Conservation (phyloP, 2,113 vertebrate species). For the Psittacus erithacus region DNA sequence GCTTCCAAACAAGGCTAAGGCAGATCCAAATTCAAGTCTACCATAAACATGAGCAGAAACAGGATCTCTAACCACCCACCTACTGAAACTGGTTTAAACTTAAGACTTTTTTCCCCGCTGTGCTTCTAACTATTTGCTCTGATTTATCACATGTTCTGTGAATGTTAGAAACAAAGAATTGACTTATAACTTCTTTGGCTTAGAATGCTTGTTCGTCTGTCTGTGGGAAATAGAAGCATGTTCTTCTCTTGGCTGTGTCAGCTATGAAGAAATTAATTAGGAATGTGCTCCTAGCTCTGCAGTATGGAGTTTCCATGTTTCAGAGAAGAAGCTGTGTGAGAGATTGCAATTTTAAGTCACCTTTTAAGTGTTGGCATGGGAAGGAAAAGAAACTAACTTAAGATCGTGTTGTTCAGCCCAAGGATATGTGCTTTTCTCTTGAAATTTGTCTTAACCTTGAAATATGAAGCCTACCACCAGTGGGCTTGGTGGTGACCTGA, state of each 20-base stretch:
- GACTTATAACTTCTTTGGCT: neutral
- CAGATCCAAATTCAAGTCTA: neutral
- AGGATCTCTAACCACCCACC: neutral
- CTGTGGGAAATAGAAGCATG: neutral
- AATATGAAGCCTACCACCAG: neutral
- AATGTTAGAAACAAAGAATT: neutral
- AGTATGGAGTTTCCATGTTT: neutral
- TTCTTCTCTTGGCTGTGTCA: neutral
- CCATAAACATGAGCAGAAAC: neutral
- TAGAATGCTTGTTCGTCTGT: neutral
- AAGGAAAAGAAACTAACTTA: neutral
- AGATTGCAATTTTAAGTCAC: neutral
- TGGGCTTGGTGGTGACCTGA: neutral
- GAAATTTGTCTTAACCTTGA: neutral
- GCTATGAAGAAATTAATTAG: neutral
- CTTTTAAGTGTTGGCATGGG: neutral
- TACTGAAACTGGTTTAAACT: neutral
- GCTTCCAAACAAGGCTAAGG: neutral
- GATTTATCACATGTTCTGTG: neutral
- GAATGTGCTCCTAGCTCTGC: neutral
- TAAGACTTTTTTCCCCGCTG: neutral
- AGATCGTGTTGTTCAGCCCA: neutral
- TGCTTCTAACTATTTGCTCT: neutral
- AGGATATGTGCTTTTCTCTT: neutral
- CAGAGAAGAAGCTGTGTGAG: neutral